Conservation (phyloP, 37 sponge, comb jelly and placozoan genomes). For the Haliclona indistincta region DNA sequence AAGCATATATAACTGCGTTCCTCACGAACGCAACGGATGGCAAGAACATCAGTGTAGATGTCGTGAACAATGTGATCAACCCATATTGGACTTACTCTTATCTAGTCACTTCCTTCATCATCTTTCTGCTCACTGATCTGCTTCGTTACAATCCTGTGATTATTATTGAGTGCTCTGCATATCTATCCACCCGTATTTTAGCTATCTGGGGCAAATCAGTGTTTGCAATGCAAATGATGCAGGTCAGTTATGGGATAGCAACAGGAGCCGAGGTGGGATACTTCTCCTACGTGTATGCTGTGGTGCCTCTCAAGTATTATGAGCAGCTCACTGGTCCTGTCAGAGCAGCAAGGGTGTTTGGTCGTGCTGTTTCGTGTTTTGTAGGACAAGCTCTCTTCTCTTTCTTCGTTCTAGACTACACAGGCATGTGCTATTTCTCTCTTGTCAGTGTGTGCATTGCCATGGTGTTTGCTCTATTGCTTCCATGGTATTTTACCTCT, state of each 20-base stretch:
- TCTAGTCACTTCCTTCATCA: slow-evolving; percentile 27
- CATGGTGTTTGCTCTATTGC: slow-evolving; percentile 11
- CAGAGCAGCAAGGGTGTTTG: slow-evolving; percentile 24
- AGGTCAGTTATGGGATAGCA: slow-evolving; percentile 58
- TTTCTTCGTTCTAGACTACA: slow-evolving; percentile 14
- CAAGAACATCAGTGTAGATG: slow-evolving; percentile 4
- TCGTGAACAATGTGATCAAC: slow-evolving; percentile 30
- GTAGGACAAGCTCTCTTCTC: slow-evolving; percentile 38
- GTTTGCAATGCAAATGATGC: slow-evolving; percentile 30
- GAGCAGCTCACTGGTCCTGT: slow-evolving; percentile 18
- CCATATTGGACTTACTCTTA: slow-evolving; percentile 60
- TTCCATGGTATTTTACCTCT: too few species aligned
- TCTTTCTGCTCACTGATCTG: slow-evolving; percentile 36
- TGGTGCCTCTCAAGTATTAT: slow-evolving; percentile 39
- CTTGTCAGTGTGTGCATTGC: slow-evolving; percentile 30
- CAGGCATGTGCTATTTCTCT: slow-evolving; percentile 41
- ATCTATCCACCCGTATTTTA: slow-evolving; percentile 46
- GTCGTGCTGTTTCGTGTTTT: slow-evolving; percentile 26
- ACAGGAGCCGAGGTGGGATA: slow-evolving; percentile 62
- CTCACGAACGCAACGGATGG: slow-evolving; percentile 21
- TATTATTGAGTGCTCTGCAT: slow-evolving; percentile 34
- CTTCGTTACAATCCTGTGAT: slow-evolving; percentile 58
- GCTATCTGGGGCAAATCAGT: slow-evolving; percentile 37
- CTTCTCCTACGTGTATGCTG: slow-evolving; percentile 64
- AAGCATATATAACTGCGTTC: slow-evolving; percentile 47